phyloP scores from a whole-genome alignment of 2,113 vertebrate genomes.

The Trogon melanurus region DNA sequence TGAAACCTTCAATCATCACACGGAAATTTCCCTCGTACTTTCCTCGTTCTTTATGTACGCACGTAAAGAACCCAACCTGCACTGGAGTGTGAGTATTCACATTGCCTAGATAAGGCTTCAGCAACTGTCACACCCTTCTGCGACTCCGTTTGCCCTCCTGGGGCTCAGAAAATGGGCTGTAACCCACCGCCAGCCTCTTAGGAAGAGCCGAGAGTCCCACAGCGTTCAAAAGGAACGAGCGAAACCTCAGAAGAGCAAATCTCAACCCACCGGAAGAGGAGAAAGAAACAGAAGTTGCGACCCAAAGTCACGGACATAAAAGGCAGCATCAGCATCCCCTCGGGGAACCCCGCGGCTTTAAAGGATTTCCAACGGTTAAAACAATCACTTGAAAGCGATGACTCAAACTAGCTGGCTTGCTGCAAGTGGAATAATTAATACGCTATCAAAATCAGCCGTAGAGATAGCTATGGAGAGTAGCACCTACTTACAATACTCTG shows the following conservation, averaged over 20 bases:
- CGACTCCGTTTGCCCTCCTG: neutral
- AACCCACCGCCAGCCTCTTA: neutral
- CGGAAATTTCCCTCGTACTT: neutral
- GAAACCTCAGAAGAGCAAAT: neutral
- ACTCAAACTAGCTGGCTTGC: neutral
- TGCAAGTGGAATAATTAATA: neutral
- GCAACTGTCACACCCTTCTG: accelerated
- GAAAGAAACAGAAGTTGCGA: neutral
- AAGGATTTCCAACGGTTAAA: neutral
- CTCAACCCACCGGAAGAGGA: neutral
- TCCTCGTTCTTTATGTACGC: too few relatives aligned
- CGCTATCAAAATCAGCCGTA: neutral
- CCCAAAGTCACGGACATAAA: neutral
- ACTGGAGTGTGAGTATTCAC: accelerated
- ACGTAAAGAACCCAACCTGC: neutral
- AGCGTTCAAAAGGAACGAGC: neutral
- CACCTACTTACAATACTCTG: neutral
- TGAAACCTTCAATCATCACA: neutral
- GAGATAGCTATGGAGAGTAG: neutral
- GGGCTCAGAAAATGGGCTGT: neutral
- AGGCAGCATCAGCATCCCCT: neutral
- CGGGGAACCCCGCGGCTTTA: neutral
- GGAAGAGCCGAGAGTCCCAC: neutral
- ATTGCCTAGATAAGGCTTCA: neutral
- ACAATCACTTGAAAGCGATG: neutral